These are phyloP conservation scores for Plutomurus gul DNA, from an alignment of 1,140 invertebrate species.

Conservation along the genomic window DNA sequence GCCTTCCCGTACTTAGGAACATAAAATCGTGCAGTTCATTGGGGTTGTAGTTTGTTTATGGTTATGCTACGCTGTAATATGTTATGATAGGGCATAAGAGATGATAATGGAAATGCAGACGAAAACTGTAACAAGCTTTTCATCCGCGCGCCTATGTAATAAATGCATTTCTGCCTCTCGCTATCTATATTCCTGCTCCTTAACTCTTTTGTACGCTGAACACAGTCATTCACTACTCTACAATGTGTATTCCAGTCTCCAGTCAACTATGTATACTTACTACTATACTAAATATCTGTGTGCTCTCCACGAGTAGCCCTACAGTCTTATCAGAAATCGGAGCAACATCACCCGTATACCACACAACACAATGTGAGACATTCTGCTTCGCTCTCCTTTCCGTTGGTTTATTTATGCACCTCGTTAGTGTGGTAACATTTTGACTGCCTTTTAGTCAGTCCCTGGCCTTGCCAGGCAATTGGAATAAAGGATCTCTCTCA, in stretches of 20 bases:
- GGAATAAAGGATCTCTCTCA: neutral
- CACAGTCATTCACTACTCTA: neutral
- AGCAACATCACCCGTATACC: neutral
- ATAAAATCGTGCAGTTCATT: neutral
- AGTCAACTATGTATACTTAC: no score
- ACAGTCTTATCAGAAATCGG: neutral
- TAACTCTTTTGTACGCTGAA: neutral
- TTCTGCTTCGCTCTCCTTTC: neutral
- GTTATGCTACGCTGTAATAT: neutral
- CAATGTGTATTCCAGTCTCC: no score
- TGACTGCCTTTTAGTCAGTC: neutral
- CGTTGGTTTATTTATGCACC: constrained; percentile 1
- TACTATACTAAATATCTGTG: no score
- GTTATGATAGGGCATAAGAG: neutral
- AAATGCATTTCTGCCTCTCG: neutral
- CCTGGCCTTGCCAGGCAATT: neutral
- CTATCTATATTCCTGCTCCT: neutral
- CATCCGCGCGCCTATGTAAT: no score
- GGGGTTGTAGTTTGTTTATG: neutral
- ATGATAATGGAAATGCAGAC: neutral
- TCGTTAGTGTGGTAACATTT: neutral
- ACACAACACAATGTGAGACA: neutral
- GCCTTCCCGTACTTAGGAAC: no score
- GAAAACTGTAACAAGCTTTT: no score
- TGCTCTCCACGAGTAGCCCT: no score